Base-by-base conservation (phyloP, 2,797 vertebrate genomes). In the Sebastes iracundus region DNA sequence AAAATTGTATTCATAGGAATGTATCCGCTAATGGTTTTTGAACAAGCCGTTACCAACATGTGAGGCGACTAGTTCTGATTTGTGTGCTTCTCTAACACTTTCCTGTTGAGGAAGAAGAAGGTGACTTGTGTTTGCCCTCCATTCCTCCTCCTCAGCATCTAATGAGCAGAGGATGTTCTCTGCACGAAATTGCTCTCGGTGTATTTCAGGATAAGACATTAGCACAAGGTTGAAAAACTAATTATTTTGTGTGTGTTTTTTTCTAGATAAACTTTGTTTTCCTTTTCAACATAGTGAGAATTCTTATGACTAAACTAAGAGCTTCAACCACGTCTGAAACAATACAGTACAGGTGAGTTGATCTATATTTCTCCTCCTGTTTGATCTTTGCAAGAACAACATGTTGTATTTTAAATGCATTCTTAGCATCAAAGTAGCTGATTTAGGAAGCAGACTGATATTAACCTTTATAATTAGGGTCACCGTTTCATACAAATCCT, bases 271-370 rank as follows among this genome's bases (percentile, higher is more conserved):
- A 99, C 88, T 99, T 99, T 94, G 95, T 99, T 82, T 99, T 99
- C 94, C 96, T 99, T 13, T 99, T 99, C 95, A 99, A 98, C 95
- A 99, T 99, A 56, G 97, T 99, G 65, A 95, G 98, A 89, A 99
- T 99, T 90, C 96, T 99, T 35, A 99, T 99, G 98, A 99, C 98
- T 35, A 99, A 99, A 84, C 89, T 99, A 66, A 95, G 98, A 93
- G 98, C 98, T 6, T 99, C 98, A 23, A 99, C 98, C 75, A 98
- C 98, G 0, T 99, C 98, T 0, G 98, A 99, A 92, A 99, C 98
- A 0, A 98, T 99, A 90, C 98, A 99, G 82, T 99, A 99, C 95
- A 97, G 98, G 98, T 99, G 89, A 89, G 93, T 58, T 11, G 1
- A 35, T 61, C 49, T 12, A 56, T 25, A 56, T 56, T 69, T 64